phyloP scores from a whole-genome alignment of 2,113 vertebrate species.

The Maccullochella peelii region DNA sequence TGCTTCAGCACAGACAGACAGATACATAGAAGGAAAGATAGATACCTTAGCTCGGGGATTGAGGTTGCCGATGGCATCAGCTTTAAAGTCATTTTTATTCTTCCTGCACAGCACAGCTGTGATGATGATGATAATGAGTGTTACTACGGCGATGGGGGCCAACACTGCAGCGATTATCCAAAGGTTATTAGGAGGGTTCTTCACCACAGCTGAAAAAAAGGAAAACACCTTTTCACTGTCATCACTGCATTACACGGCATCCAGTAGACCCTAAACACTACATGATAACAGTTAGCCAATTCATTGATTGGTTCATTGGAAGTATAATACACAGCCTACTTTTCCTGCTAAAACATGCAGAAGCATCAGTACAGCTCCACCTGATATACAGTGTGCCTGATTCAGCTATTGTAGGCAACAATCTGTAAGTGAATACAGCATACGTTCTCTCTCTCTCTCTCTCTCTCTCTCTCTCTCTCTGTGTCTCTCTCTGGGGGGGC shows the following conservation, averaged over 20 bases:
- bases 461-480: no score
- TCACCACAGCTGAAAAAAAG: constrained; percentile 90
- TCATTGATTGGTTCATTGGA: constrained; percentile 16
- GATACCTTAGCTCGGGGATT: constrained; percentile 95
- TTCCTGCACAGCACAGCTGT: constrained; percentile 96
- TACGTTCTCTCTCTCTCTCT: not conserved
- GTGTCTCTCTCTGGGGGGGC: no score
- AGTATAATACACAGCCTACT: constrained; percentile 17
- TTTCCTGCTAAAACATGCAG: constrained; percentile 33
- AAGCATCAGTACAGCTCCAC: constrained; percentile 34
- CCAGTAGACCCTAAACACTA: constrained; percentile 5
- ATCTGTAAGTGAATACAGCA: constrained; percentile 56
- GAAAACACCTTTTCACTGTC: constrained; percentile 23
- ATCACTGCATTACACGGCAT: constrained; percentile 14
- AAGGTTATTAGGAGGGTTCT: constrained; percentile 97
- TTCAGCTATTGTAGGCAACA: constrained; percentile 54
- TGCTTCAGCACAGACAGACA: not conserved
- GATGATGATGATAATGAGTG: constrained; percentile 97
- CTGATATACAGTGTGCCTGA: constrained; percentile 44
- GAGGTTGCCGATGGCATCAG: constrained; percentile 93
- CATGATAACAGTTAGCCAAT: not conserved
- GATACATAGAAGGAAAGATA: not conserved
- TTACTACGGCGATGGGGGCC: constrained; percentile 95
- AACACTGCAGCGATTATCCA: constrained; percentile 98
- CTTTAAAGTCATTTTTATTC: constrained; percentile 98